These are phyloP conservation scores for Mungos mungo DNA, from an alignment of 2,113 vertebrate species.

Conservation along the genomic window DNA sequence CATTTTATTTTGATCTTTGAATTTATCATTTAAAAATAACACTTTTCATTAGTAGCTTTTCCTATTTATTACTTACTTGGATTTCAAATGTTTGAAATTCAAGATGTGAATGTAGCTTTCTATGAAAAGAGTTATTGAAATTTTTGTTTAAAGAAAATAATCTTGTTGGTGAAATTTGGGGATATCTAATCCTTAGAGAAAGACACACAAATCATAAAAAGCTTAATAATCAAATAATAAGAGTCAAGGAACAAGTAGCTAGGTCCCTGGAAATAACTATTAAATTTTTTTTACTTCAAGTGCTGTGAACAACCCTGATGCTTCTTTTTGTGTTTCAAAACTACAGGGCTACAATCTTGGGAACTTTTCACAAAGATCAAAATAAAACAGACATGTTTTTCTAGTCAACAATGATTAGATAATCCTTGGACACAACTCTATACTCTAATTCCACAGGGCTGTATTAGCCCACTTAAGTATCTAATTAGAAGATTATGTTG, in stretches of 20 bases:
- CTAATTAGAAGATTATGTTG: slow-evolving; percentile 51
- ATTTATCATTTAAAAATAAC: slow-evolving; percentile 87
- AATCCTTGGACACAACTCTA: slow-evolving; percentile 27
- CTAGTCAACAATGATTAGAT: slow-evolving; percentile 37
- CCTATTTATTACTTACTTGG: slow-evolving; percentile 78
- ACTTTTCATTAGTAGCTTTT: slow-evolving; percentile 80
- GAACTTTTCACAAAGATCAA: slow-evolving; percentile 70
- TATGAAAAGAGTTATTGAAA: slow-evolving; percentile 71
- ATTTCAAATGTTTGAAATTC: slow-evolving; percentile 77
- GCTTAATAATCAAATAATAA: slow-evolving; percentile 73
- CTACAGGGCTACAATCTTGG: slow-evolving; percentile 33
- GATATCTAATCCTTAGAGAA: slow-evolving; percentile 72
- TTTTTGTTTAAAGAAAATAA: slow-evolving; percentile 78
- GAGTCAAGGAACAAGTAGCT: slow-evolving; percentile 74
- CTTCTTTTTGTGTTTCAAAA: slow-evolving; percentile 66
- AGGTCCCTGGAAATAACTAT: slow-evolving; percentile 64
- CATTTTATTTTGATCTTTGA: slow-evolving; percentile 89
- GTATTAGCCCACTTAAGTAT: slow-evolving; percentile 11
- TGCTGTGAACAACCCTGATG: slow-evolving; percentile 54
- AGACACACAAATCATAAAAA: slow-evolving; percentile 73
- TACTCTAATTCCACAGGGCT: slow-evolving; percentile 6
- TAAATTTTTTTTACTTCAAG: slow-evolving; percentile 69
- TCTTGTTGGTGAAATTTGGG: slow-evolving; percentile 66
- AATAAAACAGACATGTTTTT: slow-evolving; percentile 70
- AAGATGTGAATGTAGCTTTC: slow-evolving; percentile 69